These are phyloP conservation scores for Gambusia holbrooki DNA, from an alignment of 2,113 vertebrate genomes.

Conservation along the genomic window DNA sequence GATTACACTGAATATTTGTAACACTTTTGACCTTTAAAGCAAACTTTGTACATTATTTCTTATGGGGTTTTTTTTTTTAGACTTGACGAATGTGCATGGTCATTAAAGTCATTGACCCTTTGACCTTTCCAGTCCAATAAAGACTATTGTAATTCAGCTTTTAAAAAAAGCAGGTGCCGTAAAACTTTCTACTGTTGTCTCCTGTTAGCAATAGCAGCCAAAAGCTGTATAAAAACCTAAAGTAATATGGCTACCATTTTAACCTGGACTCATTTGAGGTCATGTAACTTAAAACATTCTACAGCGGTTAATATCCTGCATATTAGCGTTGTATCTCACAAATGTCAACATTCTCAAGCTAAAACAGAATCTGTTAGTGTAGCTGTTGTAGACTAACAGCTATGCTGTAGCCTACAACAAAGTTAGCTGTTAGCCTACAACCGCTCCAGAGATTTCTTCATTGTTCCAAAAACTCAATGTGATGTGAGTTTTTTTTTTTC, in stretches of 20 bases:
- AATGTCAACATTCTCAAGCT: neutral
- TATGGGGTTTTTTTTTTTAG: neutral
- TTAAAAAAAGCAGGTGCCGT: neutral
- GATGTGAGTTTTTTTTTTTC: neutral
- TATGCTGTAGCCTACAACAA: too few relatives aligned
- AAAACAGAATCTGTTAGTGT: neutral
- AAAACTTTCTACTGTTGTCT: neutral
- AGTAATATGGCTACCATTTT: neutral
- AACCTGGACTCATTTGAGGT: neutral
- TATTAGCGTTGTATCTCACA: neutral
- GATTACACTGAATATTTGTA: neutral
- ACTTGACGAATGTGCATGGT: neutral
- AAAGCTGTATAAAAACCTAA: neutral
- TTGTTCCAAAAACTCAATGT: neutral
- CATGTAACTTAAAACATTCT: neutral
- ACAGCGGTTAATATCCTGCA: neutral
- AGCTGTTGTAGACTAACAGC: neutral
- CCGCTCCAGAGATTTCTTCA: neutral
- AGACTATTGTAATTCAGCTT: neutral
- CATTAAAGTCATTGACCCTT: neutral
- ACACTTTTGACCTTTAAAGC: neutral
- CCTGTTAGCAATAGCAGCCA: neutral
- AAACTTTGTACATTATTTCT: neutral
- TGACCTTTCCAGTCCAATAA: neutral
- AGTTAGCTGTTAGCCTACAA: neutral